A percentile compares a stretch with the other conserved stretches of the same genome.
Conservation (phyloP, 2,797 vertebrate species). For the Pseudomugil gertrudae region DNA sequence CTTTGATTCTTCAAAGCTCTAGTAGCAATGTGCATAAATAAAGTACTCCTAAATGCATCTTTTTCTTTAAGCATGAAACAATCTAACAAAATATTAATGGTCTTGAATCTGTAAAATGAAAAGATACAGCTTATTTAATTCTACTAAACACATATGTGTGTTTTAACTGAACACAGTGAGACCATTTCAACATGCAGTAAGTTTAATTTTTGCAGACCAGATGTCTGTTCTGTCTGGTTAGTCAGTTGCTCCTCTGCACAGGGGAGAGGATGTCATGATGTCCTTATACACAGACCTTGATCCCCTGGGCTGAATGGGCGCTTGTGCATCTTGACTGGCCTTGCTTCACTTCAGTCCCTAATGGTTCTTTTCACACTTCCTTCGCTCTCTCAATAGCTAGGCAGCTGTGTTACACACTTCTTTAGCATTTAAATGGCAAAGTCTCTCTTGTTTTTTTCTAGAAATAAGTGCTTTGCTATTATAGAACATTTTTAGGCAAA, state of each 20-base stretch:
- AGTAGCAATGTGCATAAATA: slow-evolving; percentile 12
- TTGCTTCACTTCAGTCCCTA: slow-evolving; percentile 33
- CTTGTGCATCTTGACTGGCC: slow-evolving; percentile 41
- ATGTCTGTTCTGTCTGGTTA: slow-evolving; percentile 50
- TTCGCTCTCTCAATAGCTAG: slow-evolving; percentile 3
- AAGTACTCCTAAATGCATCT: background rate
- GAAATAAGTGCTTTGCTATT: background rate
- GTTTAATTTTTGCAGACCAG: slow-evolving; percentile 49
- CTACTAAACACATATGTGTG: background rate
- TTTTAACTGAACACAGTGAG: background rate
- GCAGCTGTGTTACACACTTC: slow-evolving; percentile 4
- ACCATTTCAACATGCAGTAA: slow-evolving; percentile 24
- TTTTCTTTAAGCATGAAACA: background rate
- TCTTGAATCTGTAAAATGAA: background rate
- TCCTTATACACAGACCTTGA: slow-evolving; percentile 65
- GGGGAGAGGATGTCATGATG: slow-evolving; percentile 54
- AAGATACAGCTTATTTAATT: background rate
- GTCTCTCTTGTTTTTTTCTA: background rate
- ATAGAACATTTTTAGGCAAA: background rate
- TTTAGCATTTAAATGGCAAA: slow-evolving; percentile 3
- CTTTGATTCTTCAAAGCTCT: background rate
- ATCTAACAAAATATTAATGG: background rate
- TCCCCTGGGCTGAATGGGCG: slow-evolving; percentile 56
- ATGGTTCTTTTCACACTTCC: slow-evolving; percentile 22
- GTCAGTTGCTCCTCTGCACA: slow-evolving; percentile 28